Evolutionary conservation across 23 tunicate genomes (phyloP), one percentile per base, ranked within the genome.

Genomic region (Diplosoma virens): DNA sequence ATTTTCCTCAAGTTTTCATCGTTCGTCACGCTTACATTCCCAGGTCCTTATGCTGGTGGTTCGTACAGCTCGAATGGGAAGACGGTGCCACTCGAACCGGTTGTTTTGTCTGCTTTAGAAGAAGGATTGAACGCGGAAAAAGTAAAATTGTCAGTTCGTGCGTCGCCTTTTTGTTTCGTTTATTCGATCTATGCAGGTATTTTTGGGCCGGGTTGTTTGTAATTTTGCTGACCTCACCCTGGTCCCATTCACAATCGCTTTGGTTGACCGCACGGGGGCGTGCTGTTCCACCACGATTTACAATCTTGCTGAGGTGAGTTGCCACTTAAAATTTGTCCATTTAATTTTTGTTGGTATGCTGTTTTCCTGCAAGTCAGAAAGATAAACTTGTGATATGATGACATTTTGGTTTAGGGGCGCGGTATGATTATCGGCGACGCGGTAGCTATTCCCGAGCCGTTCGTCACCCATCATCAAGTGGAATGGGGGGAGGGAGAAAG

Each of bases 401-500:
- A n/a, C 28, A 45, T 30, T 1, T 75, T n/a, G 1, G 18, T 25
- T 26, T 61, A 87, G 87, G 87, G 92, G 2, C 68, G 75, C 34
- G 97, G 97, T 6, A 75, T 92, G 84, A 92, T 92, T 25, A 92
- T 92, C 50, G 97, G 97, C 1, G 97, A 92, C 67, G 32, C 97
- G 6, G 97, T 92, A 11, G 97, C 92, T 11, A 71, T 92, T 23
- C 87, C 97, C 3, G 88, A 92, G 35, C 97, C 97, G 20, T 76
- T 46, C 29, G 33, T 92, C 31, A 80, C 81, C 33, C 26, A 47
- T 3, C 78, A 80, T 27, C 65, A 77, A 28, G n/a, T 92, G 23
- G 41, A 47, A 25, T 80, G 65, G 66, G 67, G 26, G 25, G 34
- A 32, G 2, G 77, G 33, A 0, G 73, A 67, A 29, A 17, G 65